These are phyloP conservation scores for Macrosiphum euphorbiae DNA, from an alignment of 2,888 invertebrate genomes.

Conservation along the genomic window DNA sequence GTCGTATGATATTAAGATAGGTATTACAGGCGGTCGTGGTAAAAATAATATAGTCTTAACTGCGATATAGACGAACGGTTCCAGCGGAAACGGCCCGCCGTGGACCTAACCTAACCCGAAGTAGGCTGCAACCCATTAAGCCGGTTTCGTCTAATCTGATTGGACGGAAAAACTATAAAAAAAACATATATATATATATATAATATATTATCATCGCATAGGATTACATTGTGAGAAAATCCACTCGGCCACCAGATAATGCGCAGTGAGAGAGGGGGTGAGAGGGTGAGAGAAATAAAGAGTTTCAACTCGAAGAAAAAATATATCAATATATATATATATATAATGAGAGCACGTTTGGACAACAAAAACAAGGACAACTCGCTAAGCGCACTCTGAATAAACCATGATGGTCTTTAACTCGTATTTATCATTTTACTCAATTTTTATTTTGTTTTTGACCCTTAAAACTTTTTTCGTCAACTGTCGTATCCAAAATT, in stretches of 20 bases:
- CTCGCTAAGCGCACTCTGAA: not conserved
- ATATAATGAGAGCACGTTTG: not conserved
- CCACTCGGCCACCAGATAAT: not conserved
- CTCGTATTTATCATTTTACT: not conserved
- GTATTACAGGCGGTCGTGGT: too few relatives aligned
- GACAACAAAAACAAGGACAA: not conserved
- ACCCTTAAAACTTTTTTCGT: not conserved
- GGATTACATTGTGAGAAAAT: not conserved
- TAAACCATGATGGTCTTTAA: constrained; percentile 6
- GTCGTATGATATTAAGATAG: too few relatives aligned
- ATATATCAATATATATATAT: not conserved
- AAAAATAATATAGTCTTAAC: too few relatives aligned
- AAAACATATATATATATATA: not conserved
- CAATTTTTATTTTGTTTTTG: not conserved
- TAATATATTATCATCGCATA: not conserved
- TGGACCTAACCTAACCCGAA: not conserved
- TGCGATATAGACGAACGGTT: too few relatives aligned
- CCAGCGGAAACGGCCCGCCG: too few relatives aligned
- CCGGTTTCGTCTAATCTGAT: not conserved
- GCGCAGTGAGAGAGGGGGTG: not conserved
- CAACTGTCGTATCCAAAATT: not conserved
- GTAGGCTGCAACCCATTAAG: not conserved
- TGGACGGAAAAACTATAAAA: not conserved
- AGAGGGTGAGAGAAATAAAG: not conserved
- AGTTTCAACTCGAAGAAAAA: not conserved